Evolutionary conservation across 1,140 invertebrate genomes (phyloP).

Genomic region (Olivierus martensii): DNA sequence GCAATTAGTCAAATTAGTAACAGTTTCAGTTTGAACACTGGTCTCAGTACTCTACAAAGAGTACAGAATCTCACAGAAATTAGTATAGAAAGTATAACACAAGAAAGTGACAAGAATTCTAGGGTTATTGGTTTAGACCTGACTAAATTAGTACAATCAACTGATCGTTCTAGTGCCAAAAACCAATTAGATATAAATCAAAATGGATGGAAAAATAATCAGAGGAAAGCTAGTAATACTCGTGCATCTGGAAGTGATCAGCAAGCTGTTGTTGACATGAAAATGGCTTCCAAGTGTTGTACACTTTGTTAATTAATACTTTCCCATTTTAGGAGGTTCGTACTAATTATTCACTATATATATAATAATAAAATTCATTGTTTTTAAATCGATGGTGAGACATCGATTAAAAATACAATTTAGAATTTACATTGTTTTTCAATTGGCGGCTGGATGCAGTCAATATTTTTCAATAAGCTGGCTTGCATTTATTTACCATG

Average conservation of each 20-base stretch:
- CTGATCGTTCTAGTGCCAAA: conserved; percentile 1
- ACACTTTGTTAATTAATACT: conserved; percentile 13
- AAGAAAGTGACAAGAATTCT: conserved; percentile 5
- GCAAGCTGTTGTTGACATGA: conserved; percentile 16
- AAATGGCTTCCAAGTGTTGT: conserved; percentile 18
- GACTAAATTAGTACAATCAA: conserved; percentile 5
- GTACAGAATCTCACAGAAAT: conserved; percentile 8
- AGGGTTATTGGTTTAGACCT: background rate
- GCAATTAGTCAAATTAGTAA: conserved; percentile 2
- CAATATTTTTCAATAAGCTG: too few relatives aligned
- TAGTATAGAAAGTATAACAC: too few relatives aligned
- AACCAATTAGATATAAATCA: conserved; percentile 15
- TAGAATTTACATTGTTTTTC: too few relatives aligned
- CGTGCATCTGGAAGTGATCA: conserved; percentile 1
- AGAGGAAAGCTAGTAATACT: background rate
- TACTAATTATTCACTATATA: too few relatives aligned
- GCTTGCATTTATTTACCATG: too few relatives aligned
- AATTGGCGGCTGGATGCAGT: too few relatives aligned
- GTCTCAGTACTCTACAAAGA: conserved; percentile 11
- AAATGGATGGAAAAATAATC: conserved; percentile 17
- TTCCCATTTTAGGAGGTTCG: background rate
- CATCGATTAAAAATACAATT: too few relatives aligned
- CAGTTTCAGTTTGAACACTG: conserved; percentile 12
- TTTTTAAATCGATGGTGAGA: too few relatives aligned
- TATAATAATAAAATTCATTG: too few relatives aligned